Conservation (phyloP, 2,888 invertebrate genomes). For the Cyaniris semiargus region DNA sequence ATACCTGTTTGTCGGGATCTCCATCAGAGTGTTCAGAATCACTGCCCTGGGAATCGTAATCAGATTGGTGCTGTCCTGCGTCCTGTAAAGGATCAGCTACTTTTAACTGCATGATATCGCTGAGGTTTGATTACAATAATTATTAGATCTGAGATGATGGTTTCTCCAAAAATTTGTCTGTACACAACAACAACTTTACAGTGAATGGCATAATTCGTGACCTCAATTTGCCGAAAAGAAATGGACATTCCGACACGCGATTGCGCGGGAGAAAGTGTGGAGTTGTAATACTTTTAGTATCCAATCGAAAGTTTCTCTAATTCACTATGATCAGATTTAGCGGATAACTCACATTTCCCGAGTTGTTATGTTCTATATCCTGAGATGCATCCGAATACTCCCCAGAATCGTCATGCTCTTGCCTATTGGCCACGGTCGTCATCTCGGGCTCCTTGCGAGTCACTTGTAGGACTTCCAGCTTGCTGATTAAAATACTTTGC, state of each 20-base stretch:
- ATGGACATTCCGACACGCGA: constrained; percentile 75
- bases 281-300: constrained; percentile 66
- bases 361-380: constrained; percentile 70
- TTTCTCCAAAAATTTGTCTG: constrained; percentile 46
- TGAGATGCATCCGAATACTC: constrained; percentile 76
- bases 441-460: constrained; percentile 70
- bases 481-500: constrained; percentile 55
- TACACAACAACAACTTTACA: constrained; percentile 58
- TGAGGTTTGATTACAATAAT: constrained; percentile 55
- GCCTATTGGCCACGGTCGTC: constrained; percentile 72
- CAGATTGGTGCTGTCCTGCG: constrained; percentile 65
- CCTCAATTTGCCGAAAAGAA: constrained; percentile 76
- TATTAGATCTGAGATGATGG: constrained; percentile 34
- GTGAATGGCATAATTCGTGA: constrained; percentile 71
- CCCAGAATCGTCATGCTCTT: constrained; percentile 70
- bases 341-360: constrained; percentile 69
- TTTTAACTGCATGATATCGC: constrained; percentile 67
- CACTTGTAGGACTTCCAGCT: constrained; percentile 74
- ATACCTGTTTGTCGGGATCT: constrained; percentile 87
- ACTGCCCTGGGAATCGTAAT: constrained; percentile 76
- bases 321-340: constrained; percentile 43
- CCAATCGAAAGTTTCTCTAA: constrained; percentile 68
- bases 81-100: constrained; percentile 73
- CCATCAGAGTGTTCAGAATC: constrained; percentile 81
- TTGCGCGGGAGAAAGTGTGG: constrained; percentile 71